Evolutionary conservation across 2,797 vertebrate genomes (phyloP), one percentile per base, ranked within the genome.

Genomic region (Sebastiscus tertius): DNA sequence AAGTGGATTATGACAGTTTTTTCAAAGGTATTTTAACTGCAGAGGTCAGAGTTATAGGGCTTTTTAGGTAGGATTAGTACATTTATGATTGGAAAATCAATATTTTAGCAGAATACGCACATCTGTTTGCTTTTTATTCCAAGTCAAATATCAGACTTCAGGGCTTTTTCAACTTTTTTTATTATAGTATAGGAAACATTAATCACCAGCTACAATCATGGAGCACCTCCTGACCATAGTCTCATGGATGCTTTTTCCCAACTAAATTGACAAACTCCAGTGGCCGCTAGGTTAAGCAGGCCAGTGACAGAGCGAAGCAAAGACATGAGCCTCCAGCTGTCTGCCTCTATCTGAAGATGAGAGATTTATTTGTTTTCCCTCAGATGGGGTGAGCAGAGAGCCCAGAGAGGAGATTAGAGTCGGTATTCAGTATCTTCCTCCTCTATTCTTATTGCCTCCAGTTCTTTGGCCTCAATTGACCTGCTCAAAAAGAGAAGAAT

Each of bases 351-450:
- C 64, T 80, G 63, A 84, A 88, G 79, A 88, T 82, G 77, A 82
- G 65, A 75, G 83, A 88, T 89, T 80, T 81, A 83, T 92, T 88
- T 88, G 79, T 77, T 89, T 89, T 83, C 62, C 71, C 76, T 83
- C 77, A 61, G 18, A 75, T 64, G 52, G 76, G 64, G 26, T 74
- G 59, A 88, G 69, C 66, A 64, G 64, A 75, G 82, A 75, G 82
- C 72, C 70, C 65, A 39, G 67, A 61, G 68, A 85, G 78, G 60
- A 90, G 90, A 90, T 92, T 88, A 89, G 63, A 80, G 70, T 31
- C 72, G 64, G 75, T 87, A 90, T 91, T 86, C 83, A 78, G 73
- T 31, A 18, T 90, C 85, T 88, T 77, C 72, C 76, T 73, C 61
- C 13, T 63, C n/a, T 72, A 69, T 93, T 88, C 73, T 77, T 70